Percentiles rank a stretch among this genome's conserved stretches.
Evolutionary conservation across 23 tunicate species (phyloP).

Genomic region (Halocynthia aurantium): DNA sequence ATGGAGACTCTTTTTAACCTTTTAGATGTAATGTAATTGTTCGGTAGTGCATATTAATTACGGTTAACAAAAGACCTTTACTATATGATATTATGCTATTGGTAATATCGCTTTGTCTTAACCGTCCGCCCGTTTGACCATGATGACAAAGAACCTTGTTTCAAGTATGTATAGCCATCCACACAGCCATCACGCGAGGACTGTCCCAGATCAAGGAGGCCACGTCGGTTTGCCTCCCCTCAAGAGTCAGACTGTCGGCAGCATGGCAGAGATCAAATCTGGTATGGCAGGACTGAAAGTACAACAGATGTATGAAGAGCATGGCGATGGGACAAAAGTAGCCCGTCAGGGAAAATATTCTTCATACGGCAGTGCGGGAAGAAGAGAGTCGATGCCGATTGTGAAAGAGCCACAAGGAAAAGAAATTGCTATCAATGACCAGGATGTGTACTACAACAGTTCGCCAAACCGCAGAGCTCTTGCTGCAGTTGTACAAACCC

Average conservation of each 20-base stretch:
- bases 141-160: slow-evolving; percentile 88
- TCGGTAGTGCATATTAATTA: too few relatives aligned
- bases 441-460: neutral
- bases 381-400: slow-evolving; percentile 47
- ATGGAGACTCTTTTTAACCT: too few relatives aligned
- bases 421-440: slow-evolving; percentile 10
- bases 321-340: slow-evolving; percentile 42
- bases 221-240: slow-evolving; percentile 92
- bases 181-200: slow-evolving; percentile 44
- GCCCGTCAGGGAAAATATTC: slow-evolving; percentile 56
- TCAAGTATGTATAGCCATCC: slow-evolving; percentile 74
- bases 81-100: too few relatives aligned
- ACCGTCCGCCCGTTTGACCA: slow-evolving; percentile 20
- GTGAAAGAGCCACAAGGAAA: slow-evolving; percentile 39
- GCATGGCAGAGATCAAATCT: slow-evolving; percentile 46
- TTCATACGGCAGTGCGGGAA: slow-evolving; percentile 33
- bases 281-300: slow-evolving; percentile 72
- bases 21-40: too few relatives aligned
- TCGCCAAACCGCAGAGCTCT: slow-evolving; percentile 64
- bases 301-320: slow-evolving; percentile 77
- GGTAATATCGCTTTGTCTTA: too few relatives aligned
- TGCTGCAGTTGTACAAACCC: slow-evolving; percentile 26
- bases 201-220: slow-evolving; percentile 36
- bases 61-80: too few relatives aligned
- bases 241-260: slow-evolving; percentile 56